Evolutionary conservation across 2,797 vertebrate species (phyloP).

Genomic region (Sphenodon punctatus): DNA sequence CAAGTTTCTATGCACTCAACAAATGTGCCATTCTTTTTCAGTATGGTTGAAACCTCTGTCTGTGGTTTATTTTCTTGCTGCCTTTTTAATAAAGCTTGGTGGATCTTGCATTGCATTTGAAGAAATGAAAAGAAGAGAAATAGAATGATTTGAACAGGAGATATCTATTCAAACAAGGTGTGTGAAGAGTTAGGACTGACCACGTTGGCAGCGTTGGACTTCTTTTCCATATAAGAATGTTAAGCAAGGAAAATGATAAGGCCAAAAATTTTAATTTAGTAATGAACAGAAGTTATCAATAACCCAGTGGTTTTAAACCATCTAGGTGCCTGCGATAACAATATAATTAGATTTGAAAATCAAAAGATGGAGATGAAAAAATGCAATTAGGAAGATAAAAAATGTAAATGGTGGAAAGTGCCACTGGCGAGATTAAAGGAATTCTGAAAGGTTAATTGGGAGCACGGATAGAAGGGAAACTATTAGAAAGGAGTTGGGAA

Average conservation of each 20-base stretch:
- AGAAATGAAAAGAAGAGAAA: not conserved
- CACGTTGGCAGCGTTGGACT: not conserved
- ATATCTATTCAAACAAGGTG: not conserved
- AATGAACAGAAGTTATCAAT: conserved; percentile 65
- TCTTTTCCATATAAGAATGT: conserved; percentile 19
- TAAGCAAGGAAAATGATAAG: conserved; percentile 37
- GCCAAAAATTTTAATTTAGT: conserved; percentile 40
- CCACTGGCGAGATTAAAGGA: conserved; percentile 64
- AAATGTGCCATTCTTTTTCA: not conserved
- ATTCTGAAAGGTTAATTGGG: conserved; percentile 77
- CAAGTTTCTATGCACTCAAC: accelerated
- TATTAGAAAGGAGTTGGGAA: conserved; percentile 53
- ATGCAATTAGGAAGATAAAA: conserved; percentile 61
- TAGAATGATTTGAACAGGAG: not conserved
- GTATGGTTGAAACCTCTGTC: not conserved
- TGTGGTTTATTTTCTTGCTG: not conserved
- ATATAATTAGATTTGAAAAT: conserved; percentile 69
- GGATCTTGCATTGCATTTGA: not conserved
- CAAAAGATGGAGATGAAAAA: conserved; percentile 68
- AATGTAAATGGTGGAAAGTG: conserved; percentile 52
- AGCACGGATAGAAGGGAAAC: conserved; percentile 66
- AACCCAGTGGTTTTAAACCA: conserved; percentile 59
- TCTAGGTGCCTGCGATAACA: conserved; percentile 45
- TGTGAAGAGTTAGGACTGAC: not conserved
- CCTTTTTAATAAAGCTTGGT: conserved; percentile 16